Evolutionary conservation across 2,113 vertebrate species (phyloP).

Genomic region (Chaetodon trifascialis): DNA sequence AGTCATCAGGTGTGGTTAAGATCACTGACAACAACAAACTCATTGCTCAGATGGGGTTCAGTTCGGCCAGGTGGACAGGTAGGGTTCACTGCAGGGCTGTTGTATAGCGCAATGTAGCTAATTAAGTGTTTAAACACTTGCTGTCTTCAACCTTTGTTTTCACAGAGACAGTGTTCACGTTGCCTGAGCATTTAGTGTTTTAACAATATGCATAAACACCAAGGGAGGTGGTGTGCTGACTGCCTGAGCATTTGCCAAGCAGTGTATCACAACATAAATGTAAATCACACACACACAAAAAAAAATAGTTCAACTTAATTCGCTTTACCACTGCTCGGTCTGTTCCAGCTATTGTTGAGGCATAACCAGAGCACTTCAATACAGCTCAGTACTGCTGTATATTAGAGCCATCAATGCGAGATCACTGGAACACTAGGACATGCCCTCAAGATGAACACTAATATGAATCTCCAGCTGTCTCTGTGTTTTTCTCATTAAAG

Average conservation of each 20-base stretch:
- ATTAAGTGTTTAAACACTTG: neutral
- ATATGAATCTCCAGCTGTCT: constrained; percentile 36
- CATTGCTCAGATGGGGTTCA: neutral
- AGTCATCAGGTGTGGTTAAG: constrained; percentile 8
- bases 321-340: constrained; percentile 10
- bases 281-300: constrained; percentile 8
- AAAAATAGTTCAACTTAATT: constrained; percentile 6
- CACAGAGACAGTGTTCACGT: neutral
- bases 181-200: neutral
- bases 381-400: constrained; percentile 18
- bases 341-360: constrained; percentile 19
- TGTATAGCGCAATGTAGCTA: too few relatives aligned
- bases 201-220: neutral
- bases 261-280: constrained; percentile 2
- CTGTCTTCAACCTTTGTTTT: neutral
- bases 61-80: neutral
- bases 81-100: neutral
- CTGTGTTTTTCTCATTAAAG: constrained; percentile 60
- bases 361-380: constrained; percentile 32
- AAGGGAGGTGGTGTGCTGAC: neutral
- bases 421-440: constrained; percentile 32
- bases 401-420: constrained; percentile 7
- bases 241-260: neutral
- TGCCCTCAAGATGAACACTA: constrained; percentile 48
- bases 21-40: constrained; percentile 5